These are phyloP conservation scores for Pimephales promelas DNA, from an alignment of 2,113 vertebrate genomes.

Conservation along the genomic window DNA sequence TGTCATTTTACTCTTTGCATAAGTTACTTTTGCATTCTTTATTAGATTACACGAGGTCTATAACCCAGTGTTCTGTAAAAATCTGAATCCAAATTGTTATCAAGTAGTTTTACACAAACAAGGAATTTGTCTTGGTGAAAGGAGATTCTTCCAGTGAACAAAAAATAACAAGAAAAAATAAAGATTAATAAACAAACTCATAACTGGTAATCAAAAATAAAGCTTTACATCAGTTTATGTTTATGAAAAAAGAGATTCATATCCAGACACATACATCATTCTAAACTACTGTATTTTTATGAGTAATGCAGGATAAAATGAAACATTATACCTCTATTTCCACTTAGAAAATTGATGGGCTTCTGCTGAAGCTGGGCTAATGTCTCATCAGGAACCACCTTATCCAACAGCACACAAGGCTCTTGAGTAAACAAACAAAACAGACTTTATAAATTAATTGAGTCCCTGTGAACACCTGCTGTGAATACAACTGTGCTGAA, in stretches of 20 bases:
- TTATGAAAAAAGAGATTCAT: neutral
- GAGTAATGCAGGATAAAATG: neutral
- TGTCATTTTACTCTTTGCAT: neutral
- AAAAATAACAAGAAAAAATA: no score
- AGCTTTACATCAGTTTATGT: no score
- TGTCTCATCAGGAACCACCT: neutral
- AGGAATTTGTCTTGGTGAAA: neutral
- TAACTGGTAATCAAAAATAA: neutral
- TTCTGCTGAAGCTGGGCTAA: conserved; percentile 1
- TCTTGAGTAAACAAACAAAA: conserved; percentile 12
- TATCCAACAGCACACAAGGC: conserved; percentile 36
- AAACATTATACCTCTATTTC: conserved; percentile 35
- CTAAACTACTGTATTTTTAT: neutral
- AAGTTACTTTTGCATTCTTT: neutral
- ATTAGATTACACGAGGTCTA: neutral
- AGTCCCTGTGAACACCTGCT: no score
- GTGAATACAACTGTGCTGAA: neutral
- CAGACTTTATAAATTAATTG: neutral
- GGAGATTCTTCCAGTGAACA: neutral
- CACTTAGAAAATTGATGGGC: neutral
- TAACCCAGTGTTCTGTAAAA: neutral
- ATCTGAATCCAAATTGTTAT: neutral
- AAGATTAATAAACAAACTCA: neutral
- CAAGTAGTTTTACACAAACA: neutral
- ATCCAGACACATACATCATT: neutral